Conservation (phyloP, 2,113 vertebrate species). For the Mus musculus region GRCm39 chr4:151773001-151773500, state of each 20-base stretch:
- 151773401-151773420: background rate
- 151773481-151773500: conserved; percentile 20
- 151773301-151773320: background rate
- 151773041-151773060: background rate
- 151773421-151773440: background rate
- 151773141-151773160: background rate
- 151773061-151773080: background rate
- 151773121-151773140: conserved; percentile 30
- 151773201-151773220: background rate
- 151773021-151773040: background rate
- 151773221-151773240: background rate
- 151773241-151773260: background rate
- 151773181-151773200: background rate
- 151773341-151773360: background rate
- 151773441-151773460: conserved; percentile 15
- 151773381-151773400: background rate
- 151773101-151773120: background rate
- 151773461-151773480: background rate
- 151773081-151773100: background rate
- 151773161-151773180: background rate
- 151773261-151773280: background rate
- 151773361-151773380: background rate
- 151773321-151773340: background rate
- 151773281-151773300: too few species aligned
- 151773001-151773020: background rate